phyloP scores from a whole-genome alignment of 2,797 vertebrate genomes.

The Astyanax mexicanus region DNA sequence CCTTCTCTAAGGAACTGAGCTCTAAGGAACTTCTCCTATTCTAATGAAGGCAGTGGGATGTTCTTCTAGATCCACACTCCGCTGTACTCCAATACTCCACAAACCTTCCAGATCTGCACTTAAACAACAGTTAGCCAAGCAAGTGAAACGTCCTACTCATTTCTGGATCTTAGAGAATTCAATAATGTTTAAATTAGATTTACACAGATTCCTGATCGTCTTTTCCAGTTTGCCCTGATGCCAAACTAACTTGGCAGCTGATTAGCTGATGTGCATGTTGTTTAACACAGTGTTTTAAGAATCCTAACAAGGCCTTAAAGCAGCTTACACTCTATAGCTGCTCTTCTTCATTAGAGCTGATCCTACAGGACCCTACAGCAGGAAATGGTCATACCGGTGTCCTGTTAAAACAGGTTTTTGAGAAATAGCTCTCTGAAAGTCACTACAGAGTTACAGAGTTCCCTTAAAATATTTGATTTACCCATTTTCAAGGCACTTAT shows the following conservation, averaged over 20 bases:
- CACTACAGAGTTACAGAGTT: too few species aligned
- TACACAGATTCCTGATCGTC: background rate
- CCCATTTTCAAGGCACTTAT: too few species aligned
- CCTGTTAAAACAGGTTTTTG: background rate
- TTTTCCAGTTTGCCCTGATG: background rate
- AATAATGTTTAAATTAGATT: background rate
- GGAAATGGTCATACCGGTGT: constrained; percentile 4
- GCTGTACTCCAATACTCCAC: background rate
- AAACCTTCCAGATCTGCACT: background rate
- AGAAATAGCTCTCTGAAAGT: background rate
- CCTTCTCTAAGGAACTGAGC: background rate
- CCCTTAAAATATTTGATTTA: too few species aligned
- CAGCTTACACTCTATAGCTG: background rate
- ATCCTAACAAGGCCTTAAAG: background rate
- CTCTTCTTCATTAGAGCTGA: constrained; percentile 1
- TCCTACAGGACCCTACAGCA: background rate
- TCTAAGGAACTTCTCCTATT: background rate
- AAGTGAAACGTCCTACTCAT: background rate
- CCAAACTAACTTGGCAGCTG: constrained; percentile 1
- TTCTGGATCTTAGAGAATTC: too few species aligned
- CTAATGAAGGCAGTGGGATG: constrained; percentile 1
- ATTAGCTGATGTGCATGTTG: background rate
- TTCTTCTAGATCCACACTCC: constrained; percentile 11
- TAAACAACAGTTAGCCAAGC: background rate
- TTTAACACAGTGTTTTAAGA: background rate